Evolutionary conservation across 2,113 vertebrate genomes (phyloP).

Genomic region (Entomyzon cyanotis): DNA sequence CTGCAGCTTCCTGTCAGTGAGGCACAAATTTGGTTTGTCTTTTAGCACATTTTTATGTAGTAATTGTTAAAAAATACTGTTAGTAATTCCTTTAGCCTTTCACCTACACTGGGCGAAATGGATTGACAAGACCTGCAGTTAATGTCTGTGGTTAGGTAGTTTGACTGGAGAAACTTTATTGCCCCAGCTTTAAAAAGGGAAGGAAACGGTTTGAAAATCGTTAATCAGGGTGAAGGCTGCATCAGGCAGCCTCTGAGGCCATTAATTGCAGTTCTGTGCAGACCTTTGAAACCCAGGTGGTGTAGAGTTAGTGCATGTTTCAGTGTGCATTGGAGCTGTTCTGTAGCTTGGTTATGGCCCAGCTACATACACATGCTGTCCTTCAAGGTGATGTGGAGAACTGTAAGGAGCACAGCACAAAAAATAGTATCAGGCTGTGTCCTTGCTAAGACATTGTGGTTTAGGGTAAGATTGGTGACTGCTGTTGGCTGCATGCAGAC

Average conservation of each 20-base stretch:
- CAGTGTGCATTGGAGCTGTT: background rate
- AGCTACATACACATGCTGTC: background rate
- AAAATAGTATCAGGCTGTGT: background rate
- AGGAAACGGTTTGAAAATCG: background rate
- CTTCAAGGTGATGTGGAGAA: background rate
- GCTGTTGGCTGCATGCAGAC: fast-evolving
- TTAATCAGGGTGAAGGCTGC: background rate
- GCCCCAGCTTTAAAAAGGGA: background rate
- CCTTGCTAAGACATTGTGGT: background rate
- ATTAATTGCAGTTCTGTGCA: background rate
- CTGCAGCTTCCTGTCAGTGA: background rate
- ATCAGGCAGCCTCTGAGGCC: background rate
- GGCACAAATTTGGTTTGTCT: background rate
- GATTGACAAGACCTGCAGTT: background rate
- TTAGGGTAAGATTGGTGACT: background rate
- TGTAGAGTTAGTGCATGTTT: background rate
- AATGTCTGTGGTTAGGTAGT: background rate
- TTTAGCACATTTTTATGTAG: background rate
- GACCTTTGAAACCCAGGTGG: background rate
- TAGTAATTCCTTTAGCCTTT: background rate
- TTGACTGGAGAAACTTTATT: background rate
- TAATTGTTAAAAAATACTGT: background rate
- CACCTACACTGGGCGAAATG: background rate
- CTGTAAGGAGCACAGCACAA: background rate
- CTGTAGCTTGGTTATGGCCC: background rate